Evolutionary conservation across 2,797 vertebrate species (phyloP).

Genomic region (Gallinago nigripennis): DNA sequence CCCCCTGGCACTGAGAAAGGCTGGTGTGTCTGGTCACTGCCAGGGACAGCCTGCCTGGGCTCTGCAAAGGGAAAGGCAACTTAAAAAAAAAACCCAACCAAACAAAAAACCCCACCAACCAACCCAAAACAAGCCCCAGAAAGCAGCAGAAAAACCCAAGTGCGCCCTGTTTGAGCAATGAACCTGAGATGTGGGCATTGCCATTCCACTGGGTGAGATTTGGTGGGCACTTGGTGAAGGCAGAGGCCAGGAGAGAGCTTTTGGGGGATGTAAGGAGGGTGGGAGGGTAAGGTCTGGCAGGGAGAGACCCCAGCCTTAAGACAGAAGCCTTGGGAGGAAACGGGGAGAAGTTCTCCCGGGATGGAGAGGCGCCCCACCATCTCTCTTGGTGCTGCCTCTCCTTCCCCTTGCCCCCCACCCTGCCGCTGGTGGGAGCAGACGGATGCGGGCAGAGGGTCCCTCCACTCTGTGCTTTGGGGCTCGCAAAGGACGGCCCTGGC

Average conservation of each 20-base stretch:
- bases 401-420: neutral
- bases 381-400: neutral
- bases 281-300: neutral
- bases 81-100: neutral
- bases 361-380: neutral
- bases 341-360: accelerated
- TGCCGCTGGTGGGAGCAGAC: neutral
- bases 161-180: accelerated
- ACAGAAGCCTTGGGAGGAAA: neutral
- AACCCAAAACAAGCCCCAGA: neutral
- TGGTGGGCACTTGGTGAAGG: accelerated
- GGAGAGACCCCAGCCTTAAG: neutral
- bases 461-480: neutral
- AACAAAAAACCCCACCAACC: too few relatives aligned
- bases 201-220: neutral
- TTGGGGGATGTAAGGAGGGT: accelerated
- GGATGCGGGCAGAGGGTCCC: neutral
- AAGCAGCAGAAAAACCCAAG: neutral
- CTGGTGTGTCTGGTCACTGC: neutral
- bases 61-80: neutral
- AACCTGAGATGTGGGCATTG: neutral
- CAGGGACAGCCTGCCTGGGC: neutral
- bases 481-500: neutral
- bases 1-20: neutral
- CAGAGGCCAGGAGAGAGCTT: neutral